Conservation (phyloP, 2,113 vertebrate genomes). For the Notechis scutatus region DNA sequence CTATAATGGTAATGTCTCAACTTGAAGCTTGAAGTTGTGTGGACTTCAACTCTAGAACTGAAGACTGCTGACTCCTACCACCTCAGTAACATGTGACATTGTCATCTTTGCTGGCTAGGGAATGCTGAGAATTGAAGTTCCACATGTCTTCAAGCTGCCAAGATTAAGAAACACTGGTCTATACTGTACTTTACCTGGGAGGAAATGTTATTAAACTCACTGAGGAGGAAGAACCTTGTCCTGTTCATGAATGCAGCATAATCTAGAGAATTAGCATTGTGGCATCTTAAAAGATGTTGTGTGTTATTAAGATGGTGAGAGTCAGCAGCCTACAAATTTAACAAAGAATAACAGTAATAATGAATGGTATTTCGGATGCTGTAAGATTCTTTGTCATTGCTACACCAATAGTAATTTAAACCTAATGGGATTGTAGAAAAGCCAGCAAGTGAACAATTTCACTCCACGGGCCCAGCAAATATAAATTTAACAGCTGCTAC, state of each 20-base stretch:
- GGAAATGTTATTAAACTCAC: neutral
- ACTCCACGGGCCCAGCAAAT: neutral
- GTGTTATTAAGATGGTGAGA: neutral
- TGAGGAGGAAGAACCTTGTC: neutral
- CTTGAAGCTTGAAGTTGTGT: neutral
- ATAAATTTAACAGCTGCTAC: neutral
- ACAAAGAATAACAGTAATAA: neutral
- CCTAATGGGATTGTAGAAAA: too few relatives aligned
- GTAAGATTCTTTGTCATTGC: neutral
- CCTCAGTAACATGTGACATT: neutral
- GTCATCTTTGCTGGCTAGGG: neutral
- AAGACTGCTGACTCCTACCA: neutral
- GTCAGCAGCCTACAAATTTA: neutral
- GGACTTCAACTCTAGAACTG: neutral
- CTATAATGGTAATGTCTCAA: neutral
- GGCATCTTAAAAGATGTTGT: neutral
- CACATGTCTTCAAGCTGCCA: neutral
- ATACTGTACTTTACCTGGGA: neutral
- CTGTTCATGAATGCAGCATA: neutral
- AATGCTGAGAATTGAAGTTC: neutral
- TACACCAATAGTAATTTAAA: neutral
- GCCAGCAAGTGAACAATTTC: neutral
- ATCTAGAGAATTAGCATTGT: neutral
- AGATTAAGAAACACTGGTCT: neutral
- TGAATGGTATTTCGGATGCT: neutral